A percentile compares a stretch with the other conserved stretches of the same genome.
Conservation (phyloP, 2,888 invertebrate species). For the Crepidodera aurea region DNA sequence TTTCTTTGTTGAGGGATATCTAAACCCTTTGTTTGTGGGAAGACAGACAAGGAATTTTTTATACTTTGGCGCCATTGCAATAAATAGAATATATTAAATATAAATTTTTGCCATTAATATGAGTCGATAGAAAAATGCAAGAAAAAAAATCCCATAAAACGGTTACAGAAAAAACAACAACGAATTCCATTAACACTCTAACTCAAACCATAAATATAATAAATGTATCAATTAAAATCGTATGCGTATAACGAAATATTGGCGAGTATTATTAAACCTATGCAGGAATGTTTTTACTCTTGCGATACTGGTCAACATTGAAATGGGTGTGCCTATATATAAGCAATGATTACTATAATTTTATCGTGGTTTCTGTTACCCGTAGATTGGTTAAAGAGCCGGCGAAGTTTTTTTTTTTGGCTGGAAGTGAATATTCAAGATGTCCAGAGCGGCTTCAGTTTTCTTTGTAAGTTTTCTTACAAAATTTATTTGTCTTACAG, state of each 20-base stretch:
- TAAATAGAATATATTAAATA: background rate
- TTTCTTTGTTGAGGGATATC: too few relatives aligned
- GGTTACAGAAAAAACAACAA: conserved; percentile 4
- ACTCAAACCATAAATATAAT: conserved; percentile 46
- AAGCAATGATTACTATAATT: conserved; percentile 43
- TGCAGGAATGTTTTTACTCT: conserved; percentile 52
- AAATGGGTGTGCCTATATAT: conserved; percentile 54
- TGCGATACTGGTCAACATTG: conserved; percentile 54
- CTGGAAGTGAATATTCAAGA: conserved; percentile 11
- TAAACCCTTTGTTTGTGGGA: too few relatives aligned
- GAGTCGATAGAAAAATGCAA: background rate
- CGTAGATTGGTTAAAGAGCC: conserved; percentile 6
- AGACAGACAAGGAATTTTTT: too few relatives aligned
- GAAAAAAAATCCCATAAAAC: background rate
- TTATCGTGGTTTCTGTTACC: conserved; percentile 19
- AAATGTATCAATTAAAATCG: conserved; percentile 50
- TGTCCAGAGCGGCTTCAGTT: conserved; percentile 3
- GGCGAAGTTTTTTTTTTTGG: conserved; percentile 4
- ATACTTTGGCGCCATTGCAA: too few relatives aligned
- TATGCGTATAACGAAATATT: conserved; percentile 37
- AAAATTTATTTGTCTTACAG: background rate
- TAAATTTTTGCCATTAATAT: conserved; percentile 3
- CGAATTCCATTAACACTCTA: conserved; percentile 36
- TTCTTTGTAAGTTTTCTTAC: conserved; percentile 23
- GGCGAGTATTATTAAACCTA: conserved; percentile 38